Percentiles rank a stretch among this genome's conserved stretches.
These are phyloP conservation scores for Cyrtodaria siliqua DNA, from an alignment of 2,888 invertebrate genomes.

Conservation along the genomic window DNA sequence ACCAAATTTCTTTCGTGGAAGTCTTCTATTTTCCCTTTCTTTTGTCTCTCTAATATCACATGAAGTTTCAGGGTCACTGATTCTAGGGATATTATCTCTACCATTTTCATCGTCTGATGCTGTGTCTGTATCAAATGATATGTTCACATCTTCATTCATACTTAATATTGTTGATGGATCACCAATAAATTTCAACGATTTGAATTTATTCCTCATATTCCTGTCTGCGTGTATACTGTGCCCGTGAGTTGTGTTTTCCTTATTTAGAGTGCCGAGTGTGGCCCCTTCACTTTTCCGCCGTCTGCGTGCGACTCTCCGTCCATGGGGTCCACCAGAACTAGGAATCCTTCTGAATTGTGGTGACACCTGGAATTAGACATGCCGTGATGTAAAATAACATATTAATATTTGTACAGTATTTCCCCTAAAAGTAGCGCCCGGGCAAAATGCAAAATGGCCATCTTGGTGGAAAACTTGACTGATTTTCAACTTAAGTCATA, in stretches of 20 bases:
- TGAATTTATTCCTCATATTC: constrained; percentile 46
- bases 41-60: background rate
- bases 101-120: constrained; percentile 20
- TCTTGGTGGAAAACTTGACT: too few species aligned
- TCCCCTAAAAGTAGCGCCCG: too few species aligned
- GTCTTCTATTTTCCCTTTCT: background rate
- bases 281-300: constrained; percentile 36
- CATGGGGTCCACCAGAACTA: constrained; percentile 4
- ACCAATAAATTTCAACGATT: constrained; percentile 64
- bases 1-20: background rate
- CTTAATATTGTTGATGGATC: constrained; percentile 52
- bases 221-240: background rate
- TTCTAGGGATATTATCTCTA: constrained; percentile 12
- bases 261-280: constrained; percentile 16
- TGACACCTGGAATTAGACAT: constrained; percentile 60
- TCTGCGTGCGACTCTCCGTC: constrained; percentile 18
- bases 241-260: constrained; percentile 40
- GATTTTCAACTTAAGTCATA: too few species aligned
- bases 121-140: constrained; percentile 48
- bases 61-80: constrained; percentile 33
- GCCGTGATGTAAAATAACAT: background rate
- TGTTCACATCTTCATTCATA: constrained; percentile 57
- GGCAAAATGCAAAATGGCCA: too few species aligned
- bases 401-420: too few species aligned
- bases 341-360: constrained; percentile 63